A percentile compares a stretch with the other conserved stretches of the same genome.
Conservation (phyloP, 2,113 vertebrate species). For the Rhabdornis inornatus region DNA sequence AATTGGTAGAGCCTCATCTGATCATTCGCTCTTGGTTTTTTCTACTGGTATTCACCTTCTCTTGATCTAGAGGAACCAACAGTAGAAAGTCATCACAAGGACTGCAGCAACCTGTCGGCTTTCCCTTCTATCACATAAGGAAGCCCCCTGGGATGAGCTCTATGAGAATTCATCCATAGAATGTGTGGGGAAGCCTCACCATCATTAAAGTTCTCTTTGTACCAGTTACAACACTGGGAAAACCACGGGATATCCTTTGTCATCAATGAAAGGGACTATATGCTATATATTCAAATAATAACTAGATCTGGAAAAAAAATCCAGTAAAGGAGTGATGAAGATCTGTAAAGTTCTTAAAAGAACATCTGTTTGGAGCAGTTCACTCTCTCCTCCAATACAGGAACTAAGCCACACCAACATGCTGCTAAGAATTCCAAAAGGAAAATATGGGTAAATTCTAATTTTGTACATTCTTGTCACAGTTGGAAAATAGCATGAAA, state of each 20-base stretch:
- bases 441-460: neutral
- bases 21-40: neutral
- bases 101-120: neutral
- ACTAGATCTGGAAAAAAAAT: neutral
- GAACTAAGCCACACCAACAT: neutral
- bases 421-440: neutral
- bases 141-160: neutral
- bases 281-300: neutral
- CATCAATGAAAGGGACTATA: neutral
- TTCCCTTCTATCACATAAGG: neutral
- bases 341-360: neutral
- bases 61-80: rapidly evolving
- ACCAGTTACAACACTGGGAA: neutral
- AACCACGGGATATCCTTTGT: neutral
- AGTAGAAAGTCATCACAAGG: neutral
- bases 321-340: neutral
- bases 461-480: neutral
- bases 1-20: neutral
- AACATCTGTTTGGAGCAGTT: neutral
- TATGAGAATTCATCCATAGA: neutral
- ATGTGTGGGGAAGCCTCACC: neutral
- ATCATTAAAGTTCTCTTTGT: neutral
- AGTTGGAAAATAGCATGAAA: neutral
- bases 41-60: neutral
- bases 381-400: neutral